Evolutionary conservation across 2,113 vertebrate species (phyloP).

Genomic region (Nipponia nippon): DNA sequence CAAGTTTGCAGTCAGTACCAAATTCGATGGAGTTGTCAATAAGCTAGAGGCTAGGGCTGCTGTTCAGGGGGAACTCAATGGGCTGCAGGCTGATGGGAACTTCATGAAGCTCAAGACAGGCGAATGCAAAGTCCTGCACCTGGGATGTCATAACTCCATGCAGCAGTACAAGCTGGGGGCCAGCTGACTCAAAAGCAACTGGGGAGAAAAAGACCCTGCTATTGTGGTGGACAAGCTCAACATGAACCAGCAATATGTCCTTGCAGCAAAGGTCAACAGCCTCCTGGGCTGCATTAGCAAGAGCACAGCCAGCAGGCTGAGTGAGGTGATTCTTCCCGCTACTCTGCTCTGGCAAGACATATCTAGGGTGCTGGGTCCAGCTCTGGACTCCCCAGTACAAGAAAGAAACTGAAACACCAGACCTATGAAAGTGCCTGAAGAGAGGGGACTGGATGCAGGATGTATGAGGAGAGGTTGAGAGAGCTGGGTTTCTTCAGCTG

Average conservation of each 20-base stretch:
- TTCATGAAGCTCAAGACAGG: neutral
- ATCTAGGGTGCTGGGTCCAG: neutral
- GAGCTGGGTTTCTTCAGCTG: fast-evolving
- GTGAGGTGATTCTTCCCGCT: neutral
- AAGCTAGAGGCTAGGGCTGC: neutral
- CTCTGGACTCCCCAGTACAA: neutral
- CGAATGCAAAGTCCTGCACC: neutral
- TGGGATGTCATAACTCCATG: neutral
- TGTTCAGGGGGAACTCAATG: neutral
- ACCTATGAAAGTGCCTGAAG: neutral
- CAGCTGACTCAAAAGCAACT: neutral
- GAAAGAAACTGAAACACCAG: neutral
- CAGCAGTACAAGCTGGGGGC: neutral
- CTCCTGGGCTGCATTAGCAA: neutral
- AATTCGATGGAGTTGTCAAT: neutral
- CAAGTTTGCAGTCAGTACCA: neutral
- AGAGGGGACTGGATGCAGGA: neutral
- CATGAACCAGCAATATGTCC: neutral
- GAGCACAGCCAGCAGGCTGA: neutral
- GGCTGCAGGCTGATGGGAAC: neutral
- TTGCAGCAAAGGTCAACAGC: neutral
- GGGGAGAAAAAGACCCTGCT: neutral
- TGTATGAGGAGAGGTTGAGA: neutral
- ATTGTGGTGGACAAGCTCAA: neutral
- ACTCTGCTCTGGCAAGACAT: neutral